Conservation (phyloP, 1,140 invertebrate genomes). For the Aphelenchoides avenae region DNA sequence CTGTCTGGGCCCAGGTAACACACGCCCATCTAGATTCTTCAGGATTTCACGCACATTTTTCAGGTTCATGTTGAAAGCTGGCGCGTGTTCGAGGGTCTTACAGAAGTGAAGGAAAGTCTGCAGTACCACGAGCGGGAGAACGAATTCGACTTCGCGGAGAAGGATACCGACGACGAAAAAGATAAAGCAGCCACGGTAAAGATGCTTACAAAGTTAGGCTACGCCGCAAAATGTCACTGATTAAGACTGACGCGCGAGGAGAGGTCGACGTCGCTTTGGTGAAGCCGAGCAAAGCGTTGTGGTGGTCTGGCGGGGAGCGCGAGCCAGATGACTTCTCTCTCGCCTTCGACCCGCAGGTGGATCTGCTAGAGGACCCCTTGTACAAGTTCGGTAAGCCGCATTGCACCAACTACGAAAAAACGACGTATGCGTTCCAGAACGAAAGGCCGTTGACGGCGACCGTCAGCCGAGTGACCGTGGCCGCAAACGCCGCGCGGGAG, state of each 20-base stretch:
- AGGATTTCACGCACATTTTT: constrained; percentile 17
- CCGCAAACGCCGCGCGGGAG: too few relatives aligned
- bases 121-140: constrained; percentile 98
- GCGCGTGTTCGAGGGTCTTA: constrained; percentile 99
- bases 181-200: constrained; percentile 19
- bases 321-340: constrained; percentile 37
- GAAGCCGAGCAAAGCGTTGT: constrained; percentile 31
- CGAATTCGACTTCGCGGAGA: constrained; percentile 91
- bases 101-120: constrained; percentile 97
- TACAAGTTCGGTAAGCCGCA: too few relatives aligned
- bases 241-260: too few relatives aligned
- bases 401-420: too few relatives aligned
- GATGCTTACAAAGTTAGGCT: too few relatives aligned
- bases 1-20: constrained; percentile 49
- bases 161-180: constrained; percentile 67
- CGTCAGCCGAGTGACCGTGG: too few relatives aligned
- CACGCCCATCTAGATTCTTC: too few relatives aligned
- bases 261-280: constrained; percentile 42
- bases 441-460: too few relatives aligned
- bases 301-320: constrained; percentile 53
- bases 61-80: constrained; percentile 76
- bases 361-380: too few relatives aligned
- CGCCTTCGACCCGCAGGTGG: too few relatives aligned
- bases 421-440: too few relatives aligned
- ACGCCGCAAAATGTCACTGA: too few relatives aligned